These are phyloP conservation scores for Chelidonichthys spinosus DNA, from an alignment of 2,797 vertebrate species.

Conservation along the genomic window DNA sequence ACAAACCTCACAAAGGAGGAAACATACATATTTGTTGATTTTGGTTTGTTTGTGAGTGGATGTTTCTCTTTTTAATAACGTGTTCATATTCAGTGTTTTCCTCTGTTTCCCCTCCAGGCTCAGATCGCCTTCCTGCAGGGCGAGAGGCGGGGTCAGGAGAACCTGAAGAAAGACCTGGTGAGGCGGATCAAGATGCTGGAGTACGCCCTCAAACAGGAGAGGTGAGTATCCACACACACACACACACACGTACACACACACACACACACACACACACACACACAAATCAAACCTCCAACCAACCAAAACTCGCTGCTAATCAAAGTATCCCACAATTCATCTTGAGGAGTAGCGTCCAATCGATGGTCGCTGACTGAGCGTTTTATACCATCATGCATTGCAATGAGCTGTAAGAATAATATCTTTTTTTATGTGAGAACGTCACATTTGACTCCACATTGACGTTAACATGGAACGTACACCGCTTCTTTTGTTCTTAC, in stretches of 20 bases:
- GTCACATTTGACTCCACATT: no score
- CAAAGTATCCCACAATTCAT: no score
- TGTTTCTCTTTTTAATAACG: not conserved
- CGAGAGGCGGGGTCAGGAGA: slow-evolving; percentile 95
- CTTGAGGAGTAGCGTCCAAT: no score
- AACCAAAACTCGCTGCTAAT: no score
- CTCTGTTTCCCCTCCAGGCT: slow-evolving; percentile 80
- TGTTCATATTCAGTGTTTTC: not conserved
- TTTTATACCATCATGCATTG: no score
- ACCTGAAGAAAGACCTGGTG: slow-evolving; percentile 96
- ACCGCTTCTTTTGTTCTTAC: no score
- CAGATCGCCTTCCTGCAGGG: slow-evolving; percentile 97
- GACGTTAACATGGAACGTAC: no score
- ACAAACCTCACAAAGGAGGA: not conserved
- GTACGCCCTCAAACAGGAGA: slow-evolving; percentile 95
- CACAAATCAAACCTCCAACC: not conserved
- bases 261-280: not conserved
- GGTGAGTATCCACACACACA: slow-evolving; percentile 65
- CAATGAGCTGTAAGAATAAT: no score
- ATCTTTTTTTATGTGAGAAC: no score
- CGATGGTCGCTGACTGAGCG: no score
- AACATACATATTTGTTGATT: not conserved
- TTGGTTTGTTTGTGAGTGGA: slow-evolving; percentile 11
- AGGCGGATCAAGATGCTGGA: slow-evolving; percentile 98
- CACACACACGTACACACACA: not conserved